phyloP scores from a whole-genome alignment of 2,113 vertebrate genomes.

The Chrysochloris asiatica region DNA sequence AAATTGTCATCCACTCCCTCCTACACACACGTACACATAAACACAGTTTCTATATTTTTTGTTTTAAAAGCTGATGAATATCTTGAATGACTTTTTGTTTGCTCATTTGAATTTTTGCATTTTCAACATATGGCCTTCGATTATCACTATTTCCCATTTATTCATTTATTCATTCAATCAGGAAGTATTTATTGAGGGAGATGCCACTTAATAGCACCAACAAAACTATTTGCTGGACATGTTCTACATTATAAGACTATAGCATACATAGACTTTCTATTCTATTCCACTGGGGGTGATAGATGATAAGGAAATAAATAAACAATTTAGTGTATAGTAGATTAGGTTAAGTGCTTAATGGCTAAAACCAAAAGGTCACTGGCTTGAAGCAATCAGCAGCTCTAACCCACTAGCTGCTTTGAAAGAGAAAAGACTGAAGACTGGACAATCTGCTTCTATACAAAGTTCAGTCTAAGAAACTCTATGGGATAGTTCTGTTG shows the following conservation, averaged over 20 bases:
- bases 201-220: too few species aligned
- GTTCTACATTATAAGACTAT: neutral
- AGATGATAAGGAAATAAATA: neutral
- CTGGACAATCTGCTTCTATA: neutral
- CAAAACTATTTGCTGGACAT: neutral
- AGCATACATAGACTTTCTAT: neutral
- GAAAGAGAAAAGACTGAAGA: neutral
- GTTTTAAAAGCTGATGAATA: neutral
- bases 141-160: neutral
- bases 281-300: neutral
- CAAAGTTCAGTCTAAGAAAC: neutral
- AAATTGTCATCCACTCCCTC: neutral
- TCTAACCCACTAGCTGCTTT: neutral
- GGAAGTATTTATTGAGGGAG: neutral
- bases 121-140: neutral
- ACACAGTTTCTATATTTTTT: neutral
- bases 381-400: too few species aligned
- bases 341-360: neutral
- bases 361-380: too few species aligned
- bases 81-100: neutral
- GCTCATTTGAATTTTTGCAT: neutral
- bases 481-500: neutral
- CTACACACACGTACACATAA: neutral
- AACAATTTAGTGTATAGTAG: too few species aligned
- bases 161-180: neutral